Percentiles rank a stretch among this genome's conserved stretches.
phyloP scores from a whole-genome alignment of 2,113 vertebrate genomes.

The Telmatochromis sp. region DNA sequence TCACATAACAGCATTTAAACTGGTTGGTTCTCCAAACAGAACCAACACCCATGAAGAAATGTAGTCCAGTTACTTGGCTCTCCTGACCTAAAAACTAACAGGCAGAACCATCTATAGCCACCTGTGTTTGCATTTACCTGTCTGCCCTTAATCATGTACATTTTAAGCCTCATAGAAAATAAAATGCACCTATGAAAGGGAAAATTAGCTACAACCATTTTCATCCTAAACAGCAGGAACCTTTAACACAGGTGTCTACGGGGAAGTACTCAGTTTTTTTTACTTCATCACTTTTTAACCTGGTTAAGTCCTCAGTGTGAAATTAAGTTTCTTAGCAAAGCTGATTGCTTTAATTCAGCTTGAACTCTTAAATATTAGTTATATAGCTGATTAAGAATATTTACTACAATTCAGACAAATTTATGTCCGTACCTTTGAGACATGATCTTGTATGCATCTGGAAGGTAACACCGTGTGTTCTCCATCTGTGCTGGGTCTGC shows the following conservation, averaged over 20 bases:
- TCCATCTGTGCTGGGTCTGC: constrained; percentile 99
- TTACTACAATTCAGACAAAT: not conserved
- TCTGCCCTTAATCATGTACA: not conserved
- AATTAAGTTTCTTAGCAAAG: not conserved
- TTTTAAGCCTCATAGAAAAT: not conserved
- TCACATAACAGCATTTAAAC: not conserved
- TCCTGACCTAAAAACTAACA: not conserved
- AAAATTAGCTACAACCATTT: not conserved
- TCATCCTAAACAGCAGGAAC: not conserved
- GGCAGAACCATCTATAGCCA: not conserved
- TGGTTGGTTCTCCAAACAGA: not conserved
- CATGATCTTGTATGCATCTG: constrained; percentile 99
- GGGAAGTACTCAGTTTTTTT: not conserved
- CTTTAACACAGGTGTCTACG: not conserved
- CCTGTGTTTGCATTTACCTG: not conserved
- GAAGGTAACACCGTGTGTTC: constrained; percentile 96
- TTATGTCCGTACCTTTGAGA: constrained; percentile 82
- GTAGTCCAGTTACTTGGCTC: not conserved
- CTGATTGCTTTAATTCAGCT: not conserved
- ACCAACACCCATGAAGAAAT: not conserved
- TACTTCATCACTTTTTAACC: not conserved
- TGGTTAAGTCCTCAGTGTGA: not conserved
- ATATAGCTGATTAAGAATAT: not conserved
- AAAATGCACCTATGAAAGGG: accelerated
- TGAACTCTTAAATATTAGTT: not conserved